Evolutionary conservation across 2,888 invertebrate genomes (phyloP), one percentile per base, ranked within the genome.

Genomic region (Hemithea aestivaria): DNA sequence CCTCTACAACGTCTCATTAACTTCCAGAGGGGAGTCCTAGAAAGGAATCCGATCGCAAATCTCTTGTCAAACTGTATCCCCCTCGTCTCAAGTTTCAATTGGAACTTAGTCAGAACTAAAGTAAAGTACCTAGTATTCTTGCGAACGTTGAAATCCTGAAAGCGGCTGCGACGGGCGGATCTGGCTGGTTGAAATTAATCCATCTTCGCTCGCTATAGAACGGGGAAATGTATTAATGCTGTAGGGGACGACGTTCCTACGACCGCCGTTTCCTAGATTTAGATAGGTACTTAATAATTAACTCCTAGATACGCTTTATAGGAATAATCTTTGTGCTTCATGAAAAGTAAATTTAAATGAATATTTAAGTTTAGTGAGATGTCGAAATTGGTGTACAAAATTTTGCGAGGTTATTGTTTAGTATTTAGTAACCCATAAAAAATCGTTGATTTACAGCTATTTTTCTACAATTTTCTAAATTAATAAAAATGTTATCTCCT

Each of bases 151-250:
- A 60, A 68, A 66, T 71, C 62, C 68, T 74, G 72, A 73, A 75
- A 70, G 71, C 73, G 71, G 61, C 63, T 59, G 62, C 66, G 66
- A 60, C 67, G 66, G 73, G 63, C 67, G 72, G 71, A 74, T 79
- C 80, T 71, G 77, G 71, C 74, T 78, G 58, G 66, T 51, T 68
- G 73, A 73, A 81, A 82, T 85, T 85, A 84, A 84, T 84, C 77
- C 75, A 77, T 81, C 79, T 74, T 67, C 65, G 58, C 64, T 62
- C 56, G 70, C 69, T 72, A 70, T 69, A 58, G 67, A 37, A 50
- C 44, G 52, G 46, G 53, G 62, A 66, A 71, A 66, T 71, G 59
- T 69, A 80, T 73, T 74, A 74, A 72, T 66, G 64, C 58, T 41
- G 60, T 52, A 31, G 25, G 44, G 33, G 43, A 43, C 37, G 42